Percentiles rank a stretch among this genome's conserved stretches.
Conservation (phyloP, 64 coral and sea anemone species). For the Porites australiensis region DNA sequence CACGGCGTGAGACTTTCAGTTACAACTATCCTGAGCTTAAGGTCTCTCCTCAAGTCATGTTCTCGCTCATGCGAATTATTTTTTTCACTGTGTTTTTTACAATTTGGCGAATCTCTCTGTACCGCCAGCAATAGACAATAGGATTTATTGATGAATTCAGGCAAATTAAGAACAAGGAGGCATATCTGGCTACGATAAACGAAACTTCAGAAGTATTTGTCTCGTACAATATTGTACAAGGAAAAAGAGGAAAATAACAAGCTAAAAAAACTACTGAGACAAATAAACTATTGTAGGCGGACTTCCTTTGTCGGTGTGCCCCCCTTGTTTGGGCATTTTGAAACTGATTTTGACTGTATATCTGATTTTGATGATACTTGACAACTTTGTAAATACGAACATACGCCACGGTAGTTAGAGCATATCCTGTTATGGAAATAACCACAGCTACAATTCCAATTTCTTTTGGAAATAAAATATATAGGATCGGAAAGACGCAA, state of each 20-base stretch:
- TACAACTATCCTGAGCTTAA: no score
- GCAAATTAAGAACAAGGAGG: no score
- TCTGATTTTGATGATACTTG: not conserved
- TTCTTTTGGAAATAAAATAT: not conserved
- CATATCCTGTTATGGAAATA: not conserved
- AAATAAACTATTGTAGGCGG: not conserved
- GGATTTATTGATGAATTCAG: no score
- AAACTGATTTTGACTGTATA: not conserved
- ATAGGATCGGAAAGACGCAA: not conserved
- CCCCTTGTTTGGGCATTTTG: not conserved
- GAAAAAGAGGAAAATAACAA: not conserved
- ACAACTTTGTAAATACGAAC: not conserved
- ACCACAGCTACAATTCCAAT: not conserved
- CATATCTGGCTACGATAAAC: no score
- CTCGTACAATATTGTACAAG: not conserved
- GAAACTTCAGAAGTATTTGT: no score
- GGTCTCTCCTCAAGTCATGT: no score
- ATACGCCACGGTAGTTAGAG: not conserved
- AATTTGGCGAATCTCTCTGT: no score
- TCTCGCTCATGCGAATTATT: not conserved
- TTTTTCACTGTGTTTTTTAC: not conserved
- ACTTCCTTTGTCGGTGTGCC: not conserved
- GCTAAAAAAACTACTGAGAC: not conserved
- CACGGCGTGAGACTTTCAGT: no score
- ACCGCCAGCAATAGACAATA: no score